phyloP scores from a whole-genome alignment of 2,888 invertebrate genomes.

The Platycheirus rosarum region DNA sequence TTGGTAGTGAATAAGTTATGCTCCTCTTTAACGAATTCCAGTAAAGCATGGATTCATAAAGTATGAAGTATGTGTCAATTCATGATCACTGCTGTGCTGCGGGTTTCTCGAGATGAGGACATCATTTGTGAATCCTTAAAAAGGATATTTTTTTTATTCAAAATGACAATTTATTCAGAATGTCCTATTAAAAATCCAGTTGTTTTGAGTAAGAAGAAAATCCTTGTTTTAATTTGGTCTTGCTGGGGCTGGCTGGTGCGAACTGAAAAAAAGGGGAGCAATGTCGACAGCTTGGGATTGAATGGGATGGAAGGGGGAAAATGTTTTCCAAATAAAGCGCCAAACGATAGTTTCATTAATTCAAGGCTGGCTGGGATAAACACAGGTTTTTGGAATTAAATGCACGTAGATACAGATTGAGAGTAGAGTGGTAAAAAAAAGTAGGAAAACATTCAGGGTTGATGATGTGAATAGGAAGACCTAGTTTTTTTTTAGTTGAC shows the following conservation, averaged over 20 bases:
- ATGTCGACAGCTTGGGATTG: neutral
- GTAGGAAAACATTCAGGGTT: neutral
- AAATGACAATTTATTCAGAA: conserved; percentile 33
- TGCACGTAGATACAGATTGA: conserved; percentile 45
- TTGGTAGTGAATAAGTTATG: conserved; percentile 66
- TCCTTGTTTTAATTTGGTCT: neutral
- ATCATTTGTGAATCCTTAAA: conserved; percentile 32
- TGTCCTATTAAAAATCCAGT: conserved; percentile 19
- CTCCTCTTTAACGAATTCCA: conserved; percentile 23
- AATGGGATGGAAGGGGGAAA: neutral
- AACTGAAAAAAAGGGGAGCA: neutral
- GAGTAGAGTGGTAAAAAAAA: neutral
- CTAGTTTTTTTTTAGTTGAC: conserved; percentile 55
- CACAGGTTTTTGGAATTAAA: conserved; percentile 61
- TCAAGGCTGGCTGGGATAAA: conserved; percentile 52
- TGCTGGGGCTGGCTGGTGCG: neutral
- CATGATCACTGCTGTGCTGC: conserved; percentile 42
- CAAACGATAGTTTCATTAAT: conserved; percentile 66
- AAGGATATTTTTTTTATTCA: conserved; percentile 15
- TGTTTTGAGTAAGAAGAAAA: neutral
- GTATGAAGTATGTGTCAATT: conserved; percentile 49
- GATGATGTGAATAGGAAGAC: conserved; percentile 18
- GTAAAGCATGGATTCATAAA: conserved; percentile 23
- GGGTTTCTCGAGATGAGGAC: conserved; percentile 7
- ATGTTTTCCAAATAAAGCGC: conserved; percentile 24